Base-by-base conservation (phyloP, 1,140 invertebrate species). In the Thaumetopoea pityocampa region DNA sequence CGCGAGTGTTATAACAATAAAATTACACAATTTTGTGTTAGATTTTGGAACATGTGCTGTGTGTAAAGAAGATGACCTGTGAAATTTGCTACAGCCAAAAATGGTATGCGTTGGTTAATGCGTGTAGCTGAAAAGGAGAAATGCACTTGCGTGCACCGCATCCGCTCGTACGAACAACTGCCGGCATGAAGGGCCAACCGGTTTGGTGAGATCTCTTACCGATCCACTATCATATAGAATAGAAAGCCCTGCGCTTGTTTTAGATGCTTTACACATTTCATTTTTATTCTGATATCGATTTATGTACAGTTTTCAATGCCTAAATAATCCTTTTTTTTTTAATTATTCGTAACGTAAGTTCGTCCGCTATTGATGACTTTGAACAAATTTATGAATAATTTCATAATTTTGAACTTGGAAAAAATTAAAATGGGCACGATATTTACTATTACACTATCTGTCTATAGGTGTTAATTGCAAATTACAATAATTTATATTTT, bases 121-220 rank as follows among this genome's bases (percentile, higher is more conserved):
- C 52, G 55, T 46, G 55, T 50, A 58, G 57, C 52, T 71, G 63
- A 66, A 54, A 50, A 52, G 32, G 56, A 33, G 68, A 50, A 58
- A 77, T 82, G 74, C 66, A 68, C 61, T 67, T 78, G 64, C 52
- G 66, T 36, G 61, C 53, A 42, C 51, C 72, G 44, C 46, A 73
- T 59, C 52, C 61, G 34, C 51, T 60, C 34, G 59, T 66, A 42
- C 50, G 57, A 49, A 51, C 37, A 32, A 41, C 44, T 43, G 56
- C 61, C 61, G 69, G 65, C 59, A 82, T 83, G 78, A 83, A 78
- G 68, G 78, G 76, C 41, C 76, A 79, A 79, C 78, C 78, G 71
- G 78, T 83, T 73, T 83, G 78, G 78, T 83, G 59, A 83, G 78
- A 68, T 57, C 53, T 64, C 51, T 47, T 41, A 33, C 45, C 54